phyloP scores from a whole-genome alignment of 2,888 invertebrate genomes.

The Oscheius sp. region DNA sequence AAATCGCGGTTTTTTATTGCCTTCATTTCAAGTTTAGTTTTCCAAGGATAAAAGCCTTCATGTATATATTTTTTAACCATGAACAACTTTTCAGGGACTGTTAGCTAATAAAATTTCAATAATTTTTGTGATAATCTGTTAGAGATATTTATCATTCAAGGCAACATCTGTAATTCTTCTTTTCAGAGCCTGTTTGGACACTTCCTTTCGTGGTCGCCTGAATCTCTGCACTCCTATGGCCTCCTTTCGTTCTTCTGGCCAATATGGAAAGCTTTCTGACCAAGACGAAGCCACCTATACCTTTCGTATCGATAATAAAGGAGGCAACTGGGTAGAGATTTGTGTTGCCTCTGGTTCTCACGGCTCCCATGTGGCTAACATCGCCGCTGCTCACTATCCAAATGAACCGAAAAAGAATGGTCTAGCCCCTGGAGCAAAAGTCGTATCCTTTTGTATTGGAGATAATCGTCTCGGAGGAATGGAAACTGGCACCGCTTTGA shows the following conservation, averaged over 20 bases:
- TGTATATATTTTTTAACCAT: too few species aligned
- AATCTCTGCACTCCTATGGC: slow-evolving; percentile 82
- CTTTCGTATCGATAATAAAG: slow-evolving; percentile 85
- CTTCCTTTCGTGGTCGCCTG: slow-evolving; percentile 83
- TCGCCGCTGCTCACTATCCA: slow-evolving; percentile 89
- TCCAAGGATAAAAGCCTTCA: too few species aligned
- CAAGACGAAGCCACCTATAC: slow-evolving; percentile 80
- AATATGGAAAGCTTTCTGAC: slow-evolving; percentile 82
- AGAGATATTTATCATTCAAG: too few species aligned
- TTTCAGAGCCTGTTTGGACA: slow-evolving; percentile 83
- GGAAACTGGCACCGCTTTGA: slow-evolving; percentile 94
- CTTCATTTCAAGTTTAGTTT: too few species aligned
- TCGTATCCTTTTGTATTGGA: slow-evolving; percentile 81
- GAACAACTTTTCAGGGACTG: too few species aligned
- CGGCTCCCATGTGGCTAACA: slow-evolving; percentile 96
- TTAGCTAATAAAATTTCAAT: too few species aligned
- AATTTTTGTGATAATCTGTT: too few species aligned
- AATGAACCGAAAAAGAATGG: slow-evolving; percentile 88
- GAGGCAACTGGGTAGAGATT: slow-evolving; percentile 89
- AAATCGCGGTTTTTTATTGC: too few species aligned
- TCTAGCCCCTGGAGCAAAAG: slow-evolving; percentile 94
- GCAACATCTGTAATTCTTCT: not conserved
- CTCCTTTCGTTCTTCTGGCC: slow-evolving; percentile 82
- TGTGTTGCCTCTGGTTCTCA: slow-evolving; percentile 88
- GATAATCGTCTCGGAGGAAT: slow-evolving; percentile 89